A percentile compares a stretch with the other conserved stretches of the same genome.
Evolutionary conservation across 1,140 invertebrate genomes (phyloP).

Genomic region (Magallana gigas): DNA sequence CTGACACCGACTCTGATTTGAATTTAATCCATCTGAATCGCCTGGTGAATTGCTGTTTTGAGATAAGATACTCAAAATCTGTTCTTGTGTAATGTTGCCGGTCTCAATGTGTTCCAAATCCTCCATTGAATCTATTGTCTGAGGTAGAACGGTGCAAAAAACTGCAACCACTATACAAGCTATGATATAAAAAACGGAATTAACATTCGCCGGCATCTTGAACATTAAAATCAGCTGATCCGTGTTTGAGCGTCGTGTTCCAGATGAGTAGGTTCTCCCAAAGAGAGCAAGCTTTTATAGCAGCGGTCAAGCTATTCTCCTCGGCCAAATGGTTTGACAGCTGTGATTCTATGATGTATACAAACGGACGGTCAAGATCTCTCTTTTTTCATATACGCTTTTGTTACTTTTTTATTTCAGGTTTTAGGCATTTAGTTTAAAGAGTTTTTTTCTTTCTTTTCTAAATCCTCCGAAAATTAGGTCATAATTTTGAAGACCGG

Average conservation of each 20-base stretch:
- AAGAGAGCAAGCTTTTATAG: constrained; percentile 28
- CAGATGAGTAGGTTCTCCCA: constrained; percentile 5
- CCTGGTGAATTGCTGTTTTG: background rate
- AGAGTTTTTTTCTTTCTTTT: too few species aligned
- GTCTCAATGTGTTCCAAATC: background rate
- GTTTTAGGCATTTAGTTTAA: background rate
- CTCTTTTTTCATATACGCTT: background rate
- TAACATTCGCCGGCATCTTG: background rate
- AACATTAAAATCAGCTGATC: constrained; percentile 33
- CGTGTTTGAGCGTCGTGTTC: background rate
- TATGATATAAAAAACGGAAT: constrained; percentile 22
- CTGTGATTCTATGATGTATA: background rate
- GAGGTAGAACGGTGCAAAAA: background rate
- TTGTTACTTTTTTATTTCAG: background rate
- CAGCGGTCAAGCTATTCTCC: constrained; percentile 8
- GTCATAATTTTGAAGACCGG: too few species aligned
- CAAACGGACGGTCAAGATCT: background rate
- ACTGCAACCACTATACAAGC: background rate
- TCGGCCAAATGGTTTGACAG: constrained; percentile 26
- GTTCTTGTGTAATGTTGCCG: constrained; percentile 20
- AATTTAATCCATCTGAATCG: constrained; percentile 20
- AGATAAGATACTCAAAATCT: constrained; percentile 4
- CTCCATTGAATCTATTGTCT: constrained; percentile 11
- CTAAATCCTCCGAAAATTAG: too few species aligned
- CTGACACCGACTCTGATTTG: constrained; percentile 32